Base-by-base conservation (phyloP, 1,140 invertebrate genomes). In the Drosophila bifasciata region DNA sequence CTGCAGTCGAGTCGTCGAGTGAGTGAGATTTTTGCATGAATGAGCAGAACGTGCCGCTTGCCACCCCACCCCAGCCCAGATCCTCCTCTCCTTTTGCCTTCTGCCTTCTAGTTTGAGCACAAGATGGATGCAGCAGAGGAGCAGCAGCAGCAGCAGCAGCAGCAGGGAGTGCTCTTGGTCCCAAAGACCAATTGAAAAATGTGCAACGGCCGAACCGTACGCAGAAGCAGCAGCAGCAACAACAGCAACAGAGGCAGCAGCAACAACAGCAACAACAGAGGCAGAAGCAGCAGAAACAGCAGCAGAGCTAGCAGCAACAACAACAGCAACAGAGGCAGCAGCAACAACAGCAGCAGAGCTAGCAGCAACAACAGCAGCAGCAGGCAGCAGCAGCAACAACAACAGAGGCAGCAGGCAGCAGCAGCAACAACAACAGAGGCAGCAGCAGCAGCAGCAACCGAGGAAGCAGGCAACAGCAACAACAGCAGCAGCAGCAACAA, bases 21-120 rank as follows among this genome's bases (percentile, higher is more conserved):
- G 81, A 86, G 81, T 88, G 83, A 88, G 81, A 86, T 86, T 86
- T 86, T 86, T 86, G 81, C 81, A 86, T 86, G 81, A 86, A 86
- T 86, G 81, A 86, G 78, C 83, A 74, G 83, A 71, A 86, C 81
- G 81, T 88, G 83, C 78, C 66, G 70, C 50, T 74, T 51, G 51
- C 70, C 70, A 59, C 72, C 71, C 70, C n/a, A n/a, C n/a, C n/a
- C n/a, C n/a, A n/a, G n/a, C 5, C 50, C 44, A 51, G 49, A n/a
- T 39, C 25, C 49, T 32, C 16, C 16, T 4, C 32, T 4, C 32
- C 32, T n/a, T 28, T 9, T 1, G 28, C 19, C 23, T 25, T 25
- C 23, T 7, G 23, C 23, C 32, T 16, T 25, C 53, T 56, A 76
- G 63, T 60, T 50, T 58, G 56, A 59, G 62, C 71, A 77, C 64